Evolutionary conservation across 2,797 vertebrate species (phyloP).

Genomic region (Eurystomus glaucurus): DNA sequence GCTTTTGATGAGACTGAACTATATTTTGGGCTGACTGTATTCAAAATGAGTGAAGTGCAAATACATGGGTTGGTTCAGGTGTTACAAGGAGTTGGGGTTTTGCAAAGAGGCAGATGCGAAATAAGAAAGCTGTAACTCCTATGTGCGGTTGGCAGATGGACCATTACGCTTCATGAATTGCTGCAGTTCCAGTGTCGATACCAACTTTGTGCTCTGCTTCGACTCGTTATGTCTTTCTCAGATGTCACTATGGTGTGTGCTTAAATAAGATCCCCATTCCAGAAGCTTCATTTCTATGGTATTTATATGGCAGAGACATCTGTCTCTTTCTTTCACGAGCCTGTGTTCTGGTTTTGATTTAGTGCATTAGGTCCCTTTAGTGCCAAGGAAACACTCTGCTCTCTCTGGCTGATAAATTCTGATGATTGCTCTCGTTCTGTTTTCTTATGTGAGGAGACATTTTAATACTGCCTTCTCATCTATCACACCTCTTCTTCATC

Average conservation of each 20-base stretch:
- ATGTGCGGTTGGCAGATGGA: background rate
- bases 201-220: background rate
- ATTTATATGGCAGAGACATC: conserved; percentile 50
- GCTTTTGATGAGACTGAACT: background rate
- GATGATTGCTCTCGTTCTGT: conserved; percentile 77
- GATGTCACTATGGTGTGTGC: conserved; percentile 10
- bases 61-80: background rate
- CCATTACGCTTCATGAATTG: background rate
- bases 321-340: conserved; percentile 42
- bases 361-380: conserved; percentile 54
- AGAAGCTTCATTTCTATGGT: conserved; percentile 61
- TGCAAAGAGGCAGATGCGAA: background rate
- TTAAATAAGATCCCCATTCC: conserved; percentile 23
- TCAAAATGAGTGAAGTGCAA: background rate
- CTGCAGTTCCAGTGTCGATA: background rate
- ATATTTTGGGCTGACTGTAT: background rate
- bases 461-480: conserved; percentile 78
- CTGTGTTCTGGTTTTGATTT: conserved; percentile 72
- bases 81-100: background rate
- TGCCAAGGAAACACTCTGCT: conserved; percentile 71
- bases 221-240: background rate
- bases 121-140: background rate
- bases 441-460: conserved; percentile 72
- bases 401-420: conserved; percentile 76
- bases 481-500: conserved; percentile 72